A percentile compares a stretch with the other conserved stretches of the same genome.
phyloP scores from a whole-genome alignment of 1,140 invertebrate species.

The Antheraea mylitta region DNA sequence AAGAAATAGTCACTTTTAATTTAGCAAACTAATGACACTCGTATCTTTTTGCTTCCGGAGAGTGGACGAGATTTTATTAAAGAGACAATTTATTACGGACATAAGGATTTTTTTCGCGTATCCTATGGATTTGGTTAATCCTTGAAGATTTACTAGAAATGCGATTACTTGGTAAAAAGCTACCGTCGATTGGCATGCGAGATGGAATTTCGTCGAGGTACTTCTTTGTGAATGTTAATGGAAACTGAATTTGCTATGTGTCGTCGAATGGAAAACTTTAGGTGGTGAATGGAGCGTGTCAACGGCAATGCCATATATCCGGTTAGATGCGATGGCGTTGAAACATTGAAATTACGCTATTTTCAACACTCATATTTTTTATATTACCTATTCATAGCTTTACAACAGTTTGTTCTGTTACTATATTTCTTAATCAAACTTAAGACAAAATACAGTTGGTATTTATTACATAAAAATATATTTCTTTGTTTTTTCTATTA shows the following conservation, averaged over 20 bases:
- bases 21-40: neutral
- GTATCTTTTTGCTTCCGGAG: neutral
- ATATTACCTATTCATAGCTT: neutral
- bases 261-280: neutral
- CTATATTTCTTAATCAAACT: no score
- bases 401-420: no score
- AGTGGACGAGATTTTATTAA: conserved; percentile 7
- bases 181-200: neutral
- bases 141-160: conserved; percentile 12
- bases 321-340: neutral
- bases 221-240: neutral
- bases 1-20: neutral
- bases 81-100: conserved; percentile 9
- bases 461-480: no score
- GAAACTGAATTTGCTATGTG: neutral
- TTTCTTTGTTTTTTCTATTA: no score
- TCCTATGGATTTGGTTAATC: conserved; percentile 15
- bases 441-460: no score
- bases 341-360: neutral
- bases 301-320: neutral
- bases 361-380: neutral
- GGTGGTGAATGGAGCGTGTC: neutral
- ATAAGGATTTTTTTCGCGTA: conserved; percentile 2
- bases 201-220: neutral
- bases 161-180: conserved; percentile 11